Evolutionary conservation across 2,113 vertebrate genomes (phyloP), one percentile per base, ranked within the genome.

Genomic region (Cricetomys ansorgei): DNA sequence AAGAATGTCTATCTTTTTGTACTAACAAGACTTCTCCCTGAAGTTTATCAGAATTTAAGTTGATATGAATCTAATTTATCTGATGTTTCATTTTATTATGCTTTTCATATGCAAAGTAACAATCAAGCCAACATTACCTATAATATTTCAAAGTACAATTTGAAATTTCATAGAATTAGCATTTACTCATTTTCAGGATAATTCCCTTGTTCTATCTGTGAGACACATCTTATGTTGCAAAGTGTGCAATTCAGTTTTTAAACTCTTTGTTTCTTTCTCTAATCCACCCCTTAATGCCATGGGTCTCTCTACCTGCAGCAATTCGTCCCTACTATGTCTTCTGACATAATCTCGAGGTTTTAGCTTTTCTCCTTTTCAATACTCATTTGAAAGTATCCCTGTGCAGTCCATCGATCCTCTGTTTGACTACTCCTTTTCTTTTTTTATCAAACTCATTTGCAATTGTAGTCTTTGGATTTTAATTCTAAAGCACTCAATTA

Each of bases 31-130:
- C 40, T 89, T 93, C 45, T 96, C 48, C 84, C 77, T 90, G 45
- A 75, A 94, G 79, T 76, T 77, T 89, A 79, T 83, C 73, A 87
- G 43, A 94, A 95, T 93, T 92, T 69, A 88, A 65, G 31, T 81
- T 94, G 93, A 97, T 92, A 64, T 10, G 21, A 93, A 95, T 96
- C 92, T 91, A 91, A 92, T 92, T 96, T 91, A 72, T 77, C 45
- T 77, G 27, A 87, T 94, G 77, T 73, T 88, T 95, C 89, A 94
- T 83, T 92, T 95, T 88, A 84, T 92, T 94, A 53, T 87, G 9
- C 70, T 93, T 97, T 92, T 94, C 31, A 87, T 91, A 97, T n/a
- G 92, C 69, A 88, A 93, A 94, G 53, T 87, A 91, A 87, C 89
- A 92, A 80, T 88, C 75, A 97, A 96, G 64, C 87, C 83, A 93